A percentile compares a stretch with the other conserved stretches of the same genome.
Conservation (phyloP, 1,140 invertebrate species). For the Ceratina calcarata region DNA sequence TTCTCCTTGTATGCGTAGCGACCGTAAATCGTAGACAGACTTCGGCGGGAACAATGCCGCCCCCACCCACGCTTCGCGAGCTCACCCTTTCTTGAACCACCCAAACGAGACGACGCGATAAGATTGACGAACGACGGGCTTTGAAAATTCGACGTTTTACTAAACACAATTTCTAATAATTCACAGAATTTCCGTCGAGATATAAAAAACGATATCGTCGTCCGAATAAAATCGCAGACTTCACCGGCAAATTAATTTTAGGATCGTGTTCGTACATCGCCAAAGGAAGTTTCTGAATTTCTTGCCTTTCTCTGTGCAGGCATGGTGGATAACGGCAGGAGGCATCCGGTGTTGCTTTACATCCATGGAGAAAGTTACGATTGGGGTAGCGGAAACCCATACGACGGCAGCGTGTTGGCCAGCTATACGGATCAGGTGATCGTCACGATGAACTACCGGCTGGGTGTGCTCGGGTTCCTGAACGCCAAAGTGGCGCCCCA, state of each 20-base stretch:
- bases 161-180: no score
- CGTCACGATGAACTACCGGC: constrained; percentile 97
- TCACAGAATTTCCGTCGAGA: no score
- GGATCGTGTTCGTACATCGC: no score
- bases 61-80: not conserved
- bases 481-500: constrained; percentile 91
- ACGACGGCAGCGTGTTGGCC: constrained; percentile 95
- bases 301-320: constrained; percentile 58
- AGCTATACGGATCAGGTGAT: constrained; percentile 95
- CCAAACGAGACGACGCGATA: not conserved
- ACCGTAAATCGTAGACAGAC: constrained; percentile 37
- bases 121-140: no score
- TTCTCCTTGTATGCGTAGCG: constrained; percentile 9
- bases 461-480: constrained; percentile 95
- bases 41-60: constrained; percentile 15
- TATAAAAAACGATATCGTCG: no score
- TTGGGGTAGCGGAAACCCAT: constrained; percentile 96
- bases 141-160: not conserved
- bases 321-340: constrained; percentile 81
- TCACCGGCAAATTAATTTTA: no score
- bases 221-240: no score
- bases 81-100: not conserved
- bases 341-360: constrained; percentile 94
- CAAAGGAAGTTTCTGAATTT: not conserved
- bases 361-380: constrained; percentile 97